Base-by-base conservation (phyloP, 2,797 vertebrate species). In the Antrozous pallidus region DNA sequence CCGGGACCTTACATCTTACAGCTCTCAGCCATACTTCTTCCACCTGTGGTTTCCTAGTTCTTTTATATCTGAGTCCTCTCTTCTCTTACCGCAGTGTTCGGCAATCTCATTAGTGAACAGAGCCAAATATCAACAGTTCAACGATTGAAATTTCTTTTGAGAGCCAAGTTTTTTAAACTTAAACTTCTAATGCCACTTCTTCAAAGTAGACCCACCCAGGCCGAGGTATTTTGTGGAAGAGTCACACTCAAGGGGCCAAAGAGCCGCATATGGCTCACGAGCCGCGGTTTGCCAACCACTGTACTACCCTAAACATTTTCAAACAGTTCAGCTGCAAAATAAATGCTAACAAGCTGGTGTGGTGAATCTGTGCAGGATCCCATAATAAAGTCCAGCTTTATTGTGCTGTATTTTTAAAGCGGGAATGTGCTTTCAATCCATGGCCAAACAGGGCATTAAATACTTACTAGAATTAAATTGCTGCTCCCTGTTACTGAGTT, bases 11-110 rank as follows among this genome's bases (percentile, higher is more conserved):
- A 31, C 47, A 4, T 36, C 91, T 93, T 47, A 71, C 36, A 74
- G 73, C 88, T 87, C 56, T 96, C 91, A 92, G 51, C 73, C 84
- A 18, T 91, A 74, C 51, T 91, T 70, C 69, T 47, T 89, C 82
- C 88, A 96, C 61, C 81, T 88, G 7, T 79, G 91, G 58, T 54
- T 96, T 95, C 93, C 77, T 95, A 38, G 38, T 96, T 93, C 75
- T 88, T 95, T 88, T 33, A 85, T 90, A 90, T 95, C 65, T 84
- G 91, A 0, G 56, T 75, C 38, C 42, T 96, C 91, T 38, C 42
- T 80, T 95, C 92, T 65, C 14, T n/a, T n/a, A n/a, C n/a, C n/a
- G n/a, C n/a, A n/a, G n/a, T n/a, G n/a, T n/a, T n/a, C n/a, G n/a
- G n/a, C n/a, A n/a, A n/a, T n/a, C n/a, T n/a, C n/a, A n/a, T n/a